Conservation (phyloP, 2,888 invertebrate genomes). For the Myopa tessellatipennis region DNA sequence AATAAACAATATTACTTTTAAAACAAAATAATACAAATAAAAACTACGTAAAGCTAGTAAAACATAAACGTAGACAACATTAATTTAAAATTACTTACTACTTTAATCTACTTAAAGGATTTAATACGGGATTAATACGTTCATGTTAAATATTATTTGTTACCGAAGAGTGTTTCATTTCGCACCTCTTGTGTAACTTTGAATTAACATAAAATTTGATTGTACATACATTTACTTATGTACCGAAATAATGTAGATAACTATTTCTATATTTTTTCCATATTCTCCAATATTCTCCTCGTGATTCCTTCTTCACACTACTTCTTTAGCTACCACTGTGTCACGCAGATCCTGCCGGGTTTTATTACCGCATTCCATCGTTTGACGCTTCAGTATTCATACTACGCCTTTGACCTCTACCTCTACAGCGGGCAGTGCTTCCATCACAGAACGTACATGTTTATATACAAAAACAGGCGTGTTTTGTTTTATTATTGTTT, state of each 20-base stretch:
- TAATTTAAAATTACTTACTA: too few relatives aligned
- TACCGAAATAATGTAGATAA: neutral
- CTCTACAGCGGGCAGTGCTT: neutral
- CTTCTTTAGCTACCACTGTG: neutral
- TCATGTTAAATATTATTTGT: too few relatives aligned
- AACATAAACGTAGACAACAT: too few relatives aligned
- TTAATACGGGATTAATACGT: too few relatives aligned
- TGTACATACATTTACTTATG: neutral
- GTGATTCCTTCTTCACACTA: neutral
- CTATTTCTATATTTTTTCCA: neutral
- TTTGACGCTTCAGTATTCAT: conserved; percentile 9
- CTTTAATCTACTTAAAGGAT: too few relatives aligned
- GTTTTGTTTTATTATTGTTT: neutral
- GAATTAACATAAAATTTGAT: conserved; percentile 21
- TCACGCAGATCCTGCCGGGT: conserved; percentile 24
- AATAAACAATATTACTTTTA: too few relatives aligned
- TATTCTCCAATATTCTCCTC: neutral
- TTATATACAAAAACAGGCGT: neutral
- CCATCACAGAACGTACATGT: too few relatives aligned
- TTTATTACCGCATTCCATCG: neutral
- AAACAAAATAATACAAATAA: too few relatives aligned
- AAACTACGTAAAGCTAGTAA: too few relatives aligned
- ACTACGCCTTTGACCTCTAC: conserved; percentile 33
- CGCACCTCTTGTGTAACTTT: neutral
- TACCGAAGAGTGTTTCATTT: neutral